phyloP scores from a whole-genome alignment of 2,797 vertebrate genomes.

The Myripristis murdjan region DNA sequence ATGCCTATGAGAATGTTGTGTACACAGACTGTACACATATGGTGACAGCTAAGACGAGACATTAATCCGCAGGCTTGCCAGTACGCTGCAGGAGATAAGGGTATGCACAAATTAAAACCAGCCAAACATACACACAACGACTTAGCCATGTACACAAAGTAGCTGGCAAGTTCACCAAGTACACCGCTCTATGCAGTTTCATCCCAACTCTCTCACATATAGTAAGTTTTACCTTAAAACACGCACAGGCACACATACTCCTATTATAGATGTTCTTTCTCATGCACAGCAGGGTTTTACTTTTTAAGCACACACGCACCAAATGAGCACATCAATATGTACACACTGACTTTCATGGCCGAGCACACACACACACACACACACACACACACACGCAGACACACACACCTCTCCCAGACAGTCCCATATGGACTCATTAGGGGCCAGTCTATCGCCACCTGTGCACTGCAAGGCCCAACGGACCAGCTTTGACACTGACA shows the following conservation, averaged over 20 bases:
- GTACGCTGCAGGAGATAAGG: constrained; percentile 3
- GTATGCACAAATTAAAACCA: constrained; percentile 35
- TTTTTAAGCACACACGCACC: constrained; percentile 43
- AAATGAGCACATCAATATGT: constrained; percentile 59
- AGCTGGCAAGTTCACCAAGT: constrained; percentile 41
- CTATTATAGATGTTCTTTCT: constrained; percentile 49
- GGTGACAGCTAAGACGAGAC: constrained; percentile 25
- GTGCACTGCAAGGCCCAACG: constrained; percentile 78
- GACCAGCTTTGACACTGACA: constrained; percentile 78
- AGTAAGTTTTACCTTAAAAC: neutral
- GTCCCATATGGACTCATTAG: constrained; percentile 86
- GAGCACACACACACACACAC: constrained; percentile 33
- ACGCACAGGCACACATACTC: constrained; percentile 3
- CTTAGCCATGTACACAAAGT: neutral
- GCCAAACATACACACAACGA: constrained; percentile 31
- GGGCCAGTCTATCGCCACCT: constrained; percentile 84
- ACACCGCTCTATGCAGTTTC: no score
- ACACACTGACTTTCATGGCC: constrained; percentile 32
- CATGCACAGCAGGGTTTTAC: constrained; percentile 52
- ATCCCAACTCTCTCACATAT: neutral
- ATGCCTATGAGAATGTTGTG: constrained; percentile 13
- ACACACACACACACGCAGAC: constrained; percentile 21
- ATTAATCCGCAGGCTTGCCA: constrained; percentile 19
- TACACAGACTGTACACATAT: neutral
- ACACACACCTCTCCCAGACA: constrained; percentile 73